Percentiles rank a stretch among this genome's conserved stretches.
phyloP scores from a whole-genome alignment of 2,797 vertebrate species.

The Acipenser transmontanus region DNA sequence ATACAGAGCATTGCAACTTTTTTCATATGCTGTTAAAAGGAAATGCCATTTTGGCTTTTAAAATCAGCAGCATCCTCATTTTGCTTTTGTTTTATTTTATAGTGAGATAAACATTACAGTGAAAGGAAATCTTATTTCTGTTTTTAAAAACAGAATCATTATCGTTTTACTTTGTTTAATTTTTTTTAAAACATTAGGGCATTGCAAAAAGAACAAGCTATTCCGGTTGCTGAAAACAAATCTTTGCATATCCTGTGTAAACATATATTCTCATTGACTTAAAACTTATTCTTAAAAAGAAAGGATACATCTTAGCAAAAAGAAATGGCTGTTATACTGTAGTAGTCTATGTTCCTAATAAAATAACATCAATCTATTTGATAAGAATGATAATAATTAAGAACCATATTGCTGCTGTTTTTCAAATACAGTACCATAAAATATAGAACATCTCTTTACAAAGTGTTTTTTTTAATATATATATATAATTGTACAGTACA shows the following conservation, averaged over 20 bases:
- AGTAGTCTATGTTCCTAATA: conserved; percentile 66
- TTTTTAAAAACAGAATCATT: too few species aligned
- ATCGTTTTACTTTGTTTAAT: too few species aligned
- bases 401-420: conserved; percentile 93
- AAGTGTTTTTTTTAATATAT: conserved; percentile 60
- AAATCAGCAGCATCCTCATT: too few species aligned
- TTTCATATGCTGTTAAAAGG: too few species aligned
- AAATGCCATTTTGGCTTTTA: too few species aligned
- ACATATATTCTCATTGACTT: conserved; percentile 57
- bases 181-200: too few species aligned
- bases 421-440: conserved; percentile 93
- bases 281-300: conserved; percentile 55
- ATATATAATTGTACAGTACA: conserved; percentile 78
- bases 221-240: conserved; percentile 23
- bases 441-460: conserved; percentile 99
- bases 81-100: too few species aligned
- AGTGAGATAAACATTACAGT: too few species aligned
- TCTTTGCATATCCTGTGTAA: conserved; percentile 66
- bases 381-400: conserved; percentile 73
- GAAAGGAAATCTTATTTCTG: too few species aligned
- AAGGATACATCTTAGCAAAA: conserved; percentile 53
- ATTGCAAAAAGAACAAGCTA: too few species aligned
- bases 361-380: conserved; percentile 71
- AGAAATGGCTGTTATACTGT: conserved; percentile 58
- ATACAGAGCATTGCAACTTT: too few species aligned